Conservation (phyloP, 1,140 invertebrate species). For the Steinernema khuongi region DNA sequence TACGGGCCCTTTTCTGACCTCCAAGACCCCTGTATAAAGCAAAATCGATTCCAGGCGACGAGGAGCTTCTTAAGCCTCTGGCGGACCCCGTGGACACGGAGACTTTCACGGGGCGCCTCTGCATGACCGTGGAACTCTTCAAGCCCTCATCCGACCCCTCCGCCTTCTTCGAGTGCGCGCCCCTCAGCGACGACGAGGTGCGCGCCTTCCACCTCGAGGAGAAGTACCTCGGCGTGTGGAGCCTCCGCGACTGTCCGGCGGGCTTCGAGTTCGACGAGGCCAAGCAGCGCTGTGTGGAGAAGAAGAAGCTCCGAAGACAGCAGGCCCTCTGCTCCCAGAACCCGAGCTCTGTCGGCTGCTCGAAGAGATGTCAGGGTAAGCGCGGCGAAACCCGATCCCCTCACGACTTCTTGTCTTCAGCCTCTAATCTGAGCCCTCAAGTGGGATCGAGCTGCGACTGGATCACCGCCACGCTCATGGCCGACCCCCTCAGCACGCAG, state of each 20-base stretch:
- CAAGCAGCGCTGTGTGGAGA: conserved; percentile 46
- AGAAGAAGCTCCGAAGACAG: conserved; percentile 46
- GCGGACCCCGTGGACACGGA: background rate
- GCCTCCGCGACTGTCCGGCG: conserved; percentile 38
- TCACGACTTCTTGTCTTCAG: conserved; percentile 21
- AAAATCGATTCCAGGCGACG: background rate
- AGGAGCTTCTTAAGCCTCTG: background rate
- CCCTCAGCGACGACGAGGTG: conserved; percentile 43
- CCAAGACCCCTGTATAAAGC: no score
- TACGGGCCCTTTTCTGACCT: background rate
- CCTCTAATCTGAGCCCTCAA: conserved; percentile 23
- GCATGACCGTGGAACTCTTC: conserved; percentile 51
- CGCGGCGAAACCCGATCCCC: background rate
- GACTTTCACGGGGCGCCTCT: conserved; percentile 27
- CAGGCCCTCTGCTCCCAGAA: conserved; percentile 41
- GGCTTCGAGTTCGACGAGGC: conserved; percentile 42
- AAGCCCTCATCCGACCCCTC: conserved; percentile 28
- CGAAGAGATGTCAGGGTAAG: conserved; percentile 31
- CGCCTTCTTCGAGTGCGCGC: conserved; percentile 44
- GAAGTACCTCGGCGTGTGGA: conserved; percentile 48
- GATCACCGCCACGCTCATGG: conserved; percentile 36
- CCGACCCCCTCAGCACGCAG: conserved; percentile 34
- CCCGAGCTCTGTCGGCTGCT: conserved; percentile 33
- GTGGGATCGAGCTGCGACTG: conserved; percentile 44
- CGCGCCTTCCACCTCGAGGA: conserved; percentile 30